Conservation (phyloP, 2,113 vertebrate species). For the Stomatorhinus ivindoensis region DNA sequence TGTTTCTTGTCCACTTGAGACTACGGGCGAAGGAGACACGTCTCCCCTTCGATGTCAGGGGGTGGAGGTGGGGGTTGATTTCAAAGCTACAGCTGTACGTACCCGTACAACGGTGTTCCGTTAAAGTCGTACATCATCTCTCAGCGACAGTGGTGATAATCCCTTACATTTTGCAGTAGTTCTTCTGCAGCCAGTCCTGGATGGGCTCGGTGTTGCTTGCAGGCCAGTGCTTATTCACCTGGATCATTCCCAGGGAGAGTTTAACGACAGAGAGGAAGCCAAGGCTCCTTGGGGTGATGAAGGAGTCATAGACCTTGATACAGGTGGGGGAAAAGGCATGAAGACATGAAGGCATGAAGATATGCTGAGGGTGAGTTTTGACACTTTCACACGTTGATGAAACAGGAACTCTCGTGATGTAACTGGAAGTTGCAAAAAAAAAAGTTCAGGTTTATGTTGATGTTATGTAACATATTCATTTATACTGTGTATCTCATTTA, state of each 20-base stretch:
- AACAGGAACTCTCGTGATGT: not conserved
- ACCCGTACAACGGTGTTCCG: not conserved
- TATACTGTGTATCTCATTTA: not conserved
- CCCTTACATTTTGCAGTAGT: slow-evolving; percentile 3
- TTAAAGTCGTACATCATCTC: slow-evolving; percentile 11
- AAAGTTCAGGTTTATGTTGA: not conserved
- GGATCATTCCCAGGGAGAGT: slow-evolving; percentile 19
- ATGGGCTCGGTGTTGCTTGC: slow-evolving; percentile 6
- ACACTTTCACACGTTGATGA: not conserved
- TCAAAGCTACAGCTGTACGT: not conserved
- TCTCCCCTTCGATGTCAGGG: not conserved
- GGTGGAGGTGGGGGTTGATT: not conserved
- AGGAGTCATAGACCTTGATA: slow-evolving; percentile 20
- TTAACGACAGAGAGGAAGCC: slow-evolving; percentile 11
- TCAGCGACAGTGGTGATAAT: slow-evolving; percentile 5
- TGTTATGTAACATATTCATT: not conserved
- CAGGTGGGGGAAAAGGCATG: not conserved
- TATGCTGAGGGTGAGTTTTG: not conserved
- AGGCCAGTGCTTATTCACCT: slow-evolving; percentile 23
- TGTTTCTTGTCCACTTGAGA: not conserved
- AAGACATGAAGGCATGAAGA: no score
- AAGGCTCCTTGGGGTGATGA: slow-evolving; percentile 12
- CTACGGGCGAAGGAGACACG: not conserved
- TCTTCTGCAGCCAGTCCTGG: slow-evolving; percentile 18
- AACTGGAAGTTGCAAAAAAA: not conserved